Base-by-base conservation (phyloP, 2,113 vertebrate species). In the Vulpes lagopus region DNA sequence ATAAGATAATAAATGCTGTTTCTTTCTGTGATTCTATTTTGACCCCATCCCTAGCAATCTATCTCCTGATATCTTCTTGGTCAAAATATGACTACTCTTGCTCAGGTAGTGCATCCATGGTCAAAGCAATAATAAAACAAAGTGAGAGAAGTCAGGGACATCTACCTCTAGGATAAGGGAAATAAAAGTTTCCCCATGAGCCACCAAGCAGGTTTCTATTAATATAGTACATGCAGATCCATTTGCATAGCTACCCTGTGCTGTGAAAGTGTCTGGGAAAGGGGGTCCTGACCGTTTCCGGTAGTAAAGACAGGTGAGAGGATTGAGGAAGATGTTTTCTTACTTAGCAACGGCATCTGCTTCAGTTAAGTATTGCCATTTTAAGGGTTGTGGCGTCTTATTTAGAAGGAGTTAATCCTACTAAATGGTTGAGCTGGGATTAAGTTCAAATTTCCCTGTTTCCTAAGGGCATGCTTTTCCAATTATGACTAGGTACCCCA, bases 391-490 rank as follows among this genome's bases (percentile, higher is more conserved):
- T 9, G 8, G 17, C 14, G 32, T 62, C 49, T 35, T 81, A 43
- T 73, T 76, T 85, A 94, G 38, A 88, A 78, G 4, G 8, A 4
- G 5, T 96, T 76, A 51, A 8, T 51, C 27, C 30, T 84, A 80
- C 14, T 55, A 93, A 97, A 23, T 86, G 12, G 8, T 32, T 92
- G 79, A 89, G 3, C 10, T 57, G n/a, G 5, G 49, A 79, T 57
- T 35, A 80, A 81, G 23, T 57, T 90, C 30, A 85, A 67, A 81
- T 95, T 67, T 89, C 25, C 25, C 91, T 76, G 35, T 94, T 92
- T 94, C 35, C 49, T 76, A 91, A 84, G 10, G 23, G 4, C 14
- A 38, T 90, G 32, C 0, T 74, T 93, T 94, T 88, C 16, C 49
- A 71, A 5, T 89, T 79, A 59, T 2, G 20, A 5, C n/a, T 60